Conservation (phyloP, 2,888 invertebrate genomes). For the Saturnia pavonia region DNA sequence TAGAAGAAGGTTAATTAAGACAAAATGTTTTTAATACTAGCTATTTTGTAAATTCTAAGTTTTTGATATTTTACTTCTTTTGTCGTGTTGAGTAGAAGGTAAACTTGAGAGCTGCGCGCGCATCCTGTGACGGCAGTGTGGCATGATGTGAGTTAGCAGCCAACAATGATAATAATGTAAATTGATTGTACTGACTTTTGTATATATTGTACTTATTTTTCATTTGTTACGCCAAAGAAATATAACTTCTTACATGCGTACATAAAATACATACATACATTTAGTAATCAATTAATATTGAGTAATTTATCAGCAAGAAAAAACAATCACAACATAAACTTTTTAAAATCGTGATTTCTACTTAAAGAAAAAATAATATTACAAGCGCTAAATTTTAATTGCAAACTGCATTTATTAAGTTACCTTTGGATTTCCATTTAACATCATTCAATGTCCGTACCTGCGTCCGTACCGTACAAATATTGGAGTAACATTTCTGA, state of each 20-base stretch:
- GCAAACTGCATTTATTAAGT: not conserved
- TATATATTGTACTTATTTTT: no score
- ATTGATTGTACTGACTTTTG: no score
- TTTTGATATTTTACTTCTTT: no score
- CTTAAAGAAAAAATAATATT: not conserved
- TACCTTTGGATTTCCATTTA: not conserved
- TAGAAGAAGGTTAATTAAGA: constrained; percentile 2
- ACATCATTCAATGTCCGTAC: not conserved
- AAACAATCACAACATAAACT: not conserved
- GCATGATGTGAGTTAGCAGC: no score
- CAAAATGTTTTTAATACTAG: constrained; percentile 1
- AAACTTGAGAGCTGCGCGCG: no score
- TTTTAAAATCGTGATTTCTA: not conserved
- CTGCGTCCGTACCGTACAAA: not conserved
- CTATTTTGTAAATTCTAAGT: no score
- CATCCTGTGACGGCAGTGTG: no score
- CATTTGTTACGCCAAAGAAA: no score
- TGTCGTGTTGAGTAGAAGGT: no score
- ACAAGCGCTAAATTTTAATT: not conserved
- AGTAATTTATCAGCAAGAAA: not conserved
- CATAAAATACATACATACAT: not conserved
- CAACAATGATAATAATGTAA: no score
- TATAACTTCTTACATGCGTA: no score
- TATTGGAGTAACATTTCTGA: not conserved
- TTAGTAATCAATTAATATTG: not conserved